Conservation (phyloP, 2,888 invertebrate species). For the Clepsis dumicolana region DNA sequence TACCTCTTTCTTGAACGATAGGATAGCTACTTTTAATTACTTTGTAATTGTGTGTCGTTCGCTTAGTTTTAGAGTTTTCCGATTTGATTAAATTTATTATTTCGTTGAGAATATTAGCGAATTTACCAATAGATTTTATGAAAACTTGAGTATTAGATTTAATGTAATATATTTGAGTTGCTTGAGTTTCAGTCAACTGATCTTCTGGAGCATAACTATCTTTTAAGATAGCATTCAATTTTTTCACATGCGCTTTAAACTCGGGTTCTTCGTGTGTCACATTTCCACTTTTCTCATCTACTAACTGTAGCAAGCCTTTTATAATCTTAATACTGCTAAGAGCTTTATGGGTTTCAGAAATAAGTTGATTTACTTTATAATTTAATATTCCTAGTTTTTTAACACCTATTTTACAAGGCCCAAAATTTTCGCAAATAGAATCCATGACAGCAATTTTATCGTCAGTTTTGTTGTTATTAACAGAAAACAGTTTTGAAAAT, state of each 20-base stretch:
- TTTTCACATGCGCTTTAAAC: constrained; percentile 56
- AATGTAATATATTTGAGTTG: constrained; percentile 62
- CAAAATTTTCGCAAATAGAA: constrained; percentile 63
- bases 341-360: constrained; percentile 61
- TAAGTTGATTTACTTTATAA: constrained; percentile 61
- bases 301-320: constrained; percentile 62
- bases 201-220: constrained; percentile 48
- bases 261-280: constrained; percentile 38
- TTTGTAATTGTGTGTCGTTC: constrained; percentile 27
- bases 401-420: constrained; percentile 56
- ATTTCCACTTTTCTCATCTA: constrained; percentile 47
- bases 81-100: constrained; percentile 60
- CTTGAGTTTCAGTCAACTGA: constrained; percentile 56
- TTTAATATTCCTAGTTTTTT: constrained; percentile 56
- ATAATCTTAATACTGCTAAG: constrained; percentile 65
- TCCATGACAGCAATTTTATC: constrained; percentile 58
- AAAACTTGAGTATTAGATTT: constrained; percentile 66
- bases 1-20: constrained; percentile 45
- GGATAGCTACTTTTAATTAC: constrained; percentile 26
- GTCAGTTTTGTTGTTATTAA: constrained; percentile 46
- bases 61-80: constrained; percentile 45
- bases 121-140: constrained; percentile 64
- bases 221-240: constrained; percentile 62
- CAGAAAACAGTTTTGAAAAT: constrained; percentile 62
- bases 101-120: constrained; percentile 65